phyloP scores from a whole-genome alignment of 2,797 vertebrate species.

The Urosaurus nigricauda region DNA sequence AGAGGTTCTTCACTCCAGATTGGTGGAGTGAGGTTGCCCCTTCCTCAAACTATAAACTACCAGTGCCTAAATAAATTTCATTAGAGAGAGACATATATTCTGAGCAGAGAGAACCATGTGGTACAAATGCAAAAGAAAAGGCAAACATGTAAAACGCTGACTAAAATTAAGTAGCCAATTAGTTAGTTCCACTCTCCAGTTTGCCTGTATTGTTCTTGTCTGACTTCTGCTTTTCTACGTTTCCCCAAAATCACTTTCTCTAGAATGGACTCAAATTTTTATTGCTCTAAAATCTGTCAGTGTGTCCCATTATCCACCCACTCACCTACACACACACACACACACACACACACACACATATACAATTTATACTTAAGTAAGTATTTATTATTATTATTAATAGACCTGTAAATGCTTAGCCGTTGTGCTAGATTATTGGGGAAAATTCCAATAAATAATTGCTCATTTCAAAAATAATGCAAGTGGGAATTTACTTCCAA shows the following conservation, averaged over 20 bases:
- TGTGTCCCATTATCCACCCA: neutral
- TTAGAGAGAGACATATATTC: neutral
- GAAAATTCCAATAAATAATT: constrained; percentile 72
- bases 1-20: too few species aligned
- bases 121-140: neutral
- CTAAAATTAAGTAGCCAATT: neutral
- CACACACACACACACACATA: too few species aligned
- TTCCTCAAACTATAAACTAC: too few species aligned
- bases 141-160: neutral
- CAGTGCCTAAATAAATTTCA: neutral
- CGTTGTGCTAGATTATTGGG: constrained; percentile 68
- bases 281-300: constrained; percentile 35
- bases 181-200: neutral
- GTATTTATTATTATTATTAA: constrained; percentile 66
- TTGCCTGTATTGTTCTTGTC: neutral
- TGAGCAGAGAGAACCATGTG: neutral
- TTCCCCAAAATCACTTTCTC: constrained; percentile 41
- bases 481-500: constrained; percentile 75
- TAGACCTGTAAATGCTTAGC: constrained; percentile 55
- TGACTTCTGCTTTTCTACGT: constrained; percentile 14
- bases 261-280: constrained; percentile 24
- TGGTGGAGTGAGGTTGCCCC: too few species aligned
- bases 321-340: neutral
- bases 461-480: constrained; percentile 73
- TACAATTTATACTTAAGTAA: constrained; percentile 48